A percentile compares a stretch with the other conserved stretches of the same genome.
These are phyloP conservation scores for Murina feae DNA, from an alignment of 2,113 vertebrate species.

Conservation along the genomic window DNA sequence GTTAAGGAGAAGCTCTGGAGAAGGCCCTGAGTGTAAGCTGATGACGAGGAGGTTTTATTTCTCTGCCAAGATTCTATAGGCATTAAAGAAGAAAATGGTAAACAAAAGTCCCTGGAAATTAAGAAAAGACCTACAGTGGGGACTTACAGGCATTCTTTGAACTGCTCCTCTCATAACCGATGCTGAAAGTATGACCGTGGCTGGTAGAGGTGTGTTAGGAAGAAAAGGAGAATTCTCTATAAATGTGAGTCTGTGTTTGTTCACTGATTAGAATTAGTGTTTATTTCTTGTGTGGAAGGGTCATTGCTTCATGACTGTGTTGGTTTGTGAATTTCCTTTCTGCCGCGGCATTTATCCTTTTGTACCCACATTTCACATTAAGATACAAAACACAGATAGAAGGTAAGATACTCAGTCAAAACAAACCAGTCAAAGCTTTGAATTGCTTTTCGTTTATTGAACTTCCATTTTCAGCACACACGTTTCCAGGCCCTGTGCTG, in stretches of 20 bases:
- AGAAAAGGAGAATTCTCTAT: neutral
- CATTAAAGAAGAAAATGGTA: neutral
- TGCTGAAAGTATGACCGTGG: fast-evolving
- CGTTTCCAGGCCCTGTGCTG: neutral
- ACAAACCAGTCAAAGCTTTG: neutral
- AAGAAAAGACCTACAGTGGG: neutral
- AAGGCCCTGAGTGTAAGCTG: neutral
- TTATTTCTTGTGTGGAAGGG: neutral
- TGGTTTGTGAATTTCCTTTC: neutral
- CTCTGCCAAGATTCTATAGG: neutral
- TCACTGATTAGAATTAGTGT: neutral
- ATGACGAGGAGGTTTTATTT: neutral
- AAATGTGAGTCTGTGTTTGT: neutral
- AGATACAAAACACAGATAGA: neutral
- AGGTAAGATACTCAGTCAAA: neutral
- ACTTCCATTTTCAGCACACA: neutral
- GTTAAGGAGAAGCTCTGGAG: neutral
- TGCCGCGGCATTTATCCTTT: neutral
- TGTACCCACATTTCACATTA: neutral
- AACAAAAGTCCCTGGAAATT: neutral
- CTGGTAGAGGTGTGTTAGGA: neutral
- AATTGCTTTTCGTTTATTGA: neutral
- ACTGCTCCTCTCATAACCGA: neutral
- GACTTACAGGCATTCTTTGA: neutral
- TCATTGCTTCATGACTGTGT: neutral